Conservation (phyloP, 1,140 invertebrate genomes). For the Carposina sasakii region DNA sequence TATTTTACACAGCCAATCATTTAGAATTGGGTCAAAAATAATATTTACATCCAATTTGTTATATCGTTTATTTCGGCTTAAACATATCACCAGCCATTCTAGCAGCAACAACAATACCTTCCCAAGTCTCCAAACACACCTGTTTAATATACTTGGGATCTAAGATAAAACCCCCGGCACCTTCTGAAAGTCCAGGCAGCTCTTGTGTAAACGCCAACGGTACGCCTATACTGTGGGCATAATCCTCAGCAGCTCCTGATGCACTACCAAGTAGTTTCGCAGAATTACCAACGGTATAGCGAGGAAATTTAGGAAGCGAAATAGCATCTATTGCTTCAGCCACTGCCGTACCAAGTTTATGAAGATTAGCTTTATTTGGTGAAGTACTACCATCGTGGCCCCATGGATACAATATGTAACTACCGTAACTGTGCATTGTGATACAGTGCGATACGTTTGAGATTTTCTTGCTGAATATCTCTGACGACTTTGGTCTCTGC, state of each 20-base stretch:
- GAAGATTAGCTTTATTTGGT: background rate
- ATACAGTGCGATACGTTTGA: background rate
- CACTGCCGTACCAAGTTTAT: background rate
- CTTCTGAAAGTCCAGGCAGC: background rate
- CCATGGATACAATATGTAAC: background rate
- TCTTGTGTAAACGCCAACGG: background rate
- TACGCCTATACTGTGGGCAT: background rate
- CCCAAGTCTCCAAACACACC: background rate
- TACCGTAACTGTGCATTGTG: background rate
- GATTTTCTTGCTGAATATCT: background rate
- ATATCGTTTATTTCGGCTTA: too few relatives aligned
- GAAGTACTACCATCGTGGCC: background rate
- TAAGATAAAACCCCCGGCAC: background rate
- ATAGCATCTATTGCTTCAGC: background rate
- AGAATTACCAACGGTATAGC: background rate
- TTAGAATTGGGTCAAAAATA: too few relatives aligned
- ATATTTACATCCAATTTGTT: too few relatives aligned
- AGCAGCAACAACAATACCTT: background rate
- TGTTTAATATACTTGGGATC: background rate
- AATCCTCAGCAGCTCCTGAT: background rate
- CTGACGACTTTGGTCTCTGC: background rate
- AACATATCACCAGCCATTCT: conserved; percentile 21
- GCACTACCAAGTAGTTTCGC: background rate
- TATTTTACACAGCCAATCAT: too few relatives aligned
- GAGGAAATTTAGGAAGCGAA: background rate